Evolutionary conservation across 1,140 invertebrate species (phyloP).

Genomic region (Hestina assimilis): DNA sequence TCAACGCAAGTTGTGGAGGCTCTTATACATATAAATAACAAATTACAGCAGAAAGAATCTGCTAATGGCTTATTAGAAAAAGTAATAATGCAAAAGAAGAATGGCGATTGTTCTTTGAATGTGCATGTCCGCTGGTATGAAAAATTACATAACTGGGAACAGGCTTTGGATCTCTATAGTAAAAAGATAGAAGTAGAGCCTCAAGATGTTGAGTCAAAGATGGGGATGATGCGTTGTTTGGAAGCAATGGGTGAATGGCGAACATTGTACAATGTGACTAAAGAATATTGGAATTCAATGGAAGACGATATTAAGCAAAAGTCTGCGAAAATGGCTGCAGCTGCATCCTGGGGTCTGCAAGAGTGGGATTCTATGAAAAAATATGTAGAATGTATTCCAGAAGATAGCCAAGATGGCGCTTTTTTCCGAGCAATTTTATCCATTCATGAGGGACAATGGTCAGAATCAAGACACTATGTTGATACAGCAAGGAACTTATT

Average conservation of each 20-base stretch:
- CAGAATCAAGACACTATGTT: conserved; percentile 86
- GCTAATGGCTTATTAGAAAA: conserved; percentile 95
- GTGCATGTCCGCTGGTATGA: conserved; percentile 99
- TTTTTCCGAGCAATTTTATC: conserved; percentile 97
- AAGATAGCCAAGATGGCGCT: conserved; percentile 94
- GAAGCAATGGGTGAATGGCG: conserved; percentile 98
- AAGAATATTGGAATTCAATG: conserved; percentile 86
- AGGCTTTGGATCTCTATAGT: conserved; percentile 93
- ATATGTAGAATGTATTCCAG: conserved; percentile 90
- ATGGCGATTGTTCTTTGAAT: conserved; percentile 80
- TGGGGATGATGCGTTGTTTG: conserved; percentile 98
- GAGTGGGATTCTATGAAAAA: conserved; percentile 96
- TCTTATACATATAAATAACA: conserved; percentile 98
- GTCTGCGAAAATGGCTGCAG: conserved; percentile 94
- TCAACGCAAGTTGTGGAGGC: conserved; percentile 92
- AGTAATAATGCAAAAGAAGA: conserved; percentile 89
- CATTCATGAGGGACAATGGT: conserved; percentile 92
- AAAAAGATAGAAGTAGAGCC: conserved; percentile 82
- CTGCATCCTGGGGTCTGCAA: conserved; percentile 96
- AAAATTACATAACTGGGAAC: conserved; percentile 99
- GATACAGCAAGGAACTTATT: conserved; percentile 95
- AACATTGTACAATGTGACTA: conserved; percentile 85
- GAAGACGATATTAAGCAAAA: conserved; percentile 84
- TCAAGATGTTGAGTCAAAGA: conserved; percentile 87
- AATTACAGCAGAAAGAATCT: conserved; percentile 98